A percentile compares a stretch with the other conserved stretches of the same genome.
Evolutionary conservation across 2,797 vertebrate species (phyloP).

Genomic region (Oryzias dopingdopingensis): DNA sequence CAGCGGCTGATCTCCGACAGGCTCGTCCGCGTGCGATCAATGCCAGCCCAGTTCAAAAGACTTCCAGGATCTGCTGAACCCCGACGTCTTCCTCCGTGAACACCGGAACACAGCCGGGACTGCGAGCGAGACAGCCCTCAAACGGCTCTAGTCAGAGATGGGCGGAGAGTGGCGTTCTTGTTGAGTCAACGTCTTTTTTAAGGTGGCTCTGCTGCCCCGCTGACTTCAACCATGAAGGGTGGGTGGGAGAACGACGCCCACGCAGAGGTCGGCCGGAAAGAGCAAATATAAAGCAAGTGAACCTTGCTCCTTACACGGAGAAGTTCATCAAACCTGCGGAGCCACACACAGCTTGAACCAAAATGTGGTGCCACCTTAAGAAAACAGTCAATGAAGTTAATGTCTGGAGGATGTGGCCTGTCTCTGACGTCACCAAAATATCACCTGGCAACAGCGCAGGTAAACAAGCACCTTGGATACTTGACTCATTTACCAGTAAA

Average conservation of each 20-base stretch:
- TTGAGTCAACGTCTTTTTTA: constrained; percentile 78
- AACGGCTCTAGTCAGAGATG: constrained; percentile 59
- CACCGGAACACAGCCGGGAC: constrained; percentile 34
- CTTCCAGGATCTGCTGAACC: constrained; percentile 11
- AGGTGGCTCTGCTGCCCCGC: constrained; percentile 58
- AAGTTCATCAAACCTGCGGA: too few species aligned
- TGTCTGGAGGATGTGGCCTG: constrained; percentile 58
- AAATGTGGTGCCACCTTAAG: constrained; percentile 69
- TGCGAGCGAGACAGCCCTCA: constrained; percentile 72
- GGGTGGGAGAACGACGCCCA: constrained; percentile 27
- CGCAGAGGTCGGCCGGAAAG: constrained; percentile 2
- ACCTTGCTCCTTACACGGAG: too few species aligned
- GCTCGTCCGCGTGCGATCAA: constrained; percentile 31
- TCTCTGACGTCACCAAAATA: constrained; percentile 69
- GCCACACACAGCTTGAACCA: too few species aligned
- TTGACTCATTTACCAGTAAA: constrained; percentile 41
- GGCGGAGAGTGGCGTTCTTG: constrained; percentile 68
- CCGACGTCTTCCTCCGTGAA: constrained; percentile 35
- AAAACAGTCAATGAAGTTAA: constrained; percentile 40
- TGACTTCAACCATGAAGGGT: neutral
- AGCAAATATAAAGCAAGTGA: too few species aligned
- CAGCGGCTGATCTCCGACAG: neutral
- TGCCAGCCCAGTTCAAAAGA: constrained; percentile 27
- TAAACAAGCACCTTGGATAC: constrained; percentile 76
- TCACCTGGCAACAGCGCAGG: constrained; percentile 73